These are phyloP conservation scores for Galago senegalensis DNA, from an alignment of 2,797 vertebrate genomes.

Conservation along the genomic window DNA sequence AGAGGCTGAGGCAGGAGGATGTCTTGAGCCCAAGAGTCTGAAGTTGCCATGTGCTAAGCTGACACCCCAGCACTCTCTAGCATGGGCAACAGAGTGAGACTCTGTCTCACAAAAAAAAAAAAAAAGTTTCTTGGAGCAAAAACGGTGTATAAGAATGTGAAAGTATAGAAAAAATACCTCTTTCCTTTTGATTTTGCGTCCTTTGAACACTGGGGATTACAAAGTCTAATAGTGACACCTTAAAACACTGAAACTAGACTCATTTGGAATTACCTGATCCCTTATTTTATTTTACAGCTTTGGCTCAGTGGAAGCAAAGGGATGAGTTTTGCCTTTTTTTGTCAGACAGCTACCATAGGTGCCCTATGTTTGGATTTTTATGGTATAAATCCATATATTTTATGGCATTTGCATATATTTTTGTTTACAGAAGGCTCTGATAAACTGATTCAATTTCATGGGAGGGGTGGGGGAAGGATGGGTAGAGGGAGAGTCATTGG, in stretches of 20 bases:
- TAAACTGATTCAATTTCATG: slow-evolving; percentile 15
- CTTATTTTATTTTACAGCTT: neutral
- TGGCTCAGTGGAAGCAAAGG: neutral
- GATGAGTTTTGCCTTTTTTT: neutral
- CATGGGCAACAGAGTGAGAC: too few species aligned
- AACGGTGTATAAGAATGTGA: neutral
- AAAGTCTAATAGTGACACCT: neutral
- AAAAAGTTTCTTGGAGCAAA: neutral
- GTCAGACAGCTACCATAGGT: neutral
- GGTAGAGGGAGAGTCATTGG: too few species aligned
- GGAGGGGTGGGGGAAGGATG: too few species aligned
- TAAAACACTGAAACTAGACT: neutral
- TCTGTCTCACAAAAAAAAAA: too few species aligned
- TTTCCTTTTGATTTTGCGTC: neutral
- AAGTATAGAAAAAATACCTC: neutral
- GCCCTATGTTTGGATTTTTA: neutral
- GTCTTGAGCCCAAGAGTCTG: too few species aligned
- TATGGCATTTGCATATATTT: neutral
- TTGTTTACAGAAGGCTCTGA: neutral
- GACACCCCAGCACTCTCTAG: too few species aligned
- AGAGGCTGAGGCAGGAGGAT: too few species aligned
- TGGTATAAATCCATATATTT: neutral
- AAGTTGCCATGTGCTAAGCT: too few species aligned
- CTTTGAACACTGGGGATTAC: neutral
- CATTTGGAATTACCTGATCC: neutral